Conservation (phyloP, 1,140 invertebrate species). For the Hylaeus anthracinus region DNA sequence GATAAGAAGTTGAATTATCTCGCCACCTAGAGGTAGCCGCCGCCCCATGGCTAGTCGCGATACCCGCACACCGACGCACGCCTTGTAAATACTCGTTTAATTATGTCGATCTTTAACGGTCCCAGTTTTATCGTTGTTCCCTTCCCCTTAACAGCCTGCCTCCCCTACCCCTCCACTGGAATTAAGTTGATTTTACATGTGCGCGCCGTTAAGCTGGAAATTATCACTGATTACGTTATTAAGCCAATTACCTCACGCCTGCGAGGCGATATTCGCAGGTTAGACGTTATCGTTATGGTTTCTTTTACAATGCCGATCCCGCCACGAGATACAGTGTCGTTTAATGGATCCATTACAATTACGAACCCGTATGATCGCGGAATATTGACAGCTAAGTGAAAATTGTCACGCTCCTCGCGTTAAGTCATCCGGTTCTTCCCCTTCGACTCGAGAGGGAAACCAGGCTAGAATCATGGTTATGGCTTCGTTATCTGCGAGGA, state of each 20-base stretch:
- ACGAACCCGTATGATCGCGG: background rate
- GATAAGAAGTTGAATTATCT: constrained; percentile 66
- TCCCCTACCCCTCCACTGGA: background rate
- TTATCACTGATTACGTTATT: constrained; percentile 42
- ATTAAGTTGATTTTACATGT: constrained; percentile 25
- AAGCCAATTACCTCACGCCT: constrained; percentile 16
- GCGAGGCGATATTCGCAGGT: constrained; percentile 8
- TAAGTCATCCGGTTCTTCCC: background rate
- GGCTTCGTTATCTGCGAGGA: too few species aligned
- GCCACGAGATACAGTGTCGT: background rate
- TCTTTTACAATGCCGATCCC: background rate
- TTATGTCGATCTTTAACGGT: constrained; percentile 52
- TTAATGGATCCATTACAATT: constrained; percentile 27
- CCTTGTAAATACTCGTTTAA: constrained; percentile 45
- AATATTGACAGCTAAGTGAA: constrained; percentile 5
- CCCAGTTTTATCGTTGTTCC: constrained; percentile 27
- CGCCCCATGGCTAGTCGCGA: constrained; percentile 1
- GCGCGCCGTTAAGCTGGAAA: constrained; percentile 5
- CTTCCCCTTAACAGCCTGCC: constrained; percentile 4
- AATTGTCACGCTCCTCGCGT: constrained; percentile 9
- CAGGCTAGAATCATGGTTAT: too few species aligned
- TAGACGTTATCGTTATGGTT: constrained; percentile 11
- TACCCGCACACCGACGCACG: constrained; percentile 11
- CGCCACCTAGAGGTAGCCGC: constrained; percentile 33
- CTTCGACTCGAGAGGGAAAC: background rate